Percentiles rank a stretch among this genome's conserved stretches.
These are phyloP conservation scores for Hydrocynus forskahlii DNA, from an alignment of 2,797 vertebrate species.

Conservation along the genomic window DNA sequence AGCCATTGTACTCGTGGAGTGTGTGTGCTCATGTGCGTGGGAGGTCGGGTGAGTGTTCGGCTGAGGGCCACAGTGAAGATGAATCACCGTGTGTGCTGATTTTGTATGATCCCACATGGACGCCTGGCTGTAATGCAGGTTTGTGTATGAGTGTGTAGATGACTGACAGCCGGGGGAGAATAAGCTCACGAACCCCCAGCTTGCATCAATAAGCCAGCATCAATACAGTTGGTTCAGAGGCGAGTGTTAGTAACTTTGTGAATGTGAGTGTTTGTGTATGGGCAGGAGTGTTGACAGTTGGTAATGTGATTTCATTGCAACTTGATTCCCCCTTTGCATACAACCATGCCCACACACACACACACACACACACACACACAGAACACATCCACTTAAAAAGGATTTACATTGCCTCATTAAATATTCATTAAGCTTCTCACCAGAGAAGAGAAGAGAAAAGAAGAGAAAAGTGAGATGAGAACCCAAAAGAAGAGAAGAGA, in stretches of 20 bases:
- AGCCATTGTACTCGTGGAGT: not conserved
- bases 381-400: not conserved
- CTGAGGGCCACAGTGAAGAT: constrained; percentile 1
- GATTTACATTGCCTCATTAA: too few species aligned
- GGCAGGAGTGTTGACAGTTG: constrained; percentile 43
- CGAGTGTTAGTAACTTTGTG: not conserved
- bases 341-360: not conserved
- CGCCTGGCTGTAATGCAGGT: not conserved
- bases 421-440: too few species aligned
- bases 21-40: not conserved
- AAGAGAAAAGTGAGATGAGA: not conserved
- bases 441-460: not conserved
- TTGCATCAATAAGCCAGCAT: not conserved
- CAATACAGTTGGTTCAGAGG: not conserved
- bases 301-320: constrained; percentile 48
- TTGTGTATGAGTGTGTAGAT: not conserved
- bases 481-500: not conserved
- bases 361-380: constrained; percentile 1
- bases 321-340: constrained; percentile 24
- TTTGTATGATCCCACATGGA: not conserved
- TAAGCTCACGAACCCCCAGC: not conserved
- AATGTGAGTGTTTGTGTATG: constrained; percentile 47
- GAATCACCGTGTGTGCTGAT: constrained; percentile 36
- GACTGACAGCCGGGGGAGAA: not conserved
- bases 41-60: constrained; percentile 15